Conservation (phyloP, 92 coral and sea anemone species). For the Porites divaricata region DNA sequence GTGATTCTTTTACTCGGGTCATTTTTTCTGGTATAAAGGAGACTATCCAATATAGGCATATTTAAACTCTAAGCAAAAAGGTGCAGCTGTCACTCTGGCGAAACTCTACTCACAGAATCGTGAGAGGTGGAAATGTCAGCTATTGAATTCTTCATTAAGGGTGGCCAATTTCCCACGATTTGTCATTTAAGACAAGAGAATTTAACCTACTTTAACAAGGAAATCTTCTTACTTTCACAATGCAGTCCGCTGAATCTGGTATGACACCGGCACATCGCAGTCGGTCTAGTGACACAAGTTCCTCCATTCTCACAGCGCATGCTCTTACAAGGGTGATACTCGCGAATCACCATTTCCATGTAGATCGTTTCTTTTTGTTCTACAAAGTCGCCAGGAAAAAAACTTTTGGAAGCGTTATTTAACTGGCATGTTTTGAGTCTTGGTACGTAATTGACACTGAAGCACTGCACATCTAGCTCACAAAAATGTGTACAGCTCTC, state of each 20-base stretch:
- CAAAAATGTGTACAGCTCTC: conserved; percentile 41
- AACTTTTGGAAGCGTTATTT: conserved; percentile 21
- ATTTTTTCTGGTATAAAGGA: too few species aligned
- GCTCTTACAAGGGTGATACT: conserved; percentile 11
- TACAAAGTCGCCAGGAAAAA: conserved; percentile 10
- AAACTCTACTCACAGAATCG: too few species aligned
- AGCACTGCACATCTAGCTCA: conserved; percentile 37
- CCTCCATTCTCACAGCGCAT: conserved; percentile 46
- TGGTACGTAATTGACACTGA: conserved; percentile 34
- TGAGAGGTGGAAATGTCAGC: too few species aligned
- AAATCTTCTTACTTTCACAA: conserved; percentile 26
- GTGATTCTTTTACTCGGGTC: too few species aligned
- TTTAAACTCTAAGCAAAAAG: too few species aligned
- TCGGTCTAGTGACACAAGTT: conserved; percentile 21
- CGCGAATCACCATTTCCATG: conserved; percentile 17
- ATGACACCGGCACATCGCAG: conserved; percentile 8
- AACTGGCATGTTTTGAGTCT: conserved; percentile 19
- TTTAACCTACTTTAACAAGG: too few species aligned
- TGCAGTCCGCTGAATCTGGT: conserved; percentile 25
- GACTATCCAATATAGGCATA: too few species aligned
- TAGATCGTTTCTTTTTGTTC: conserved; percentile 16
- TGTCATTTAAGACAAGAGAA: too few species aligned
- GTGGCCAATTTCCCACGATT: too few species aligned
- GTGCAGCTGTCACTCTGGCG: too few species aligned
- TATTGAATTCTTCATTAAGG: too few species aligned